Percentiles rank a stretch among this genome's conserved stretches.
Conservation (phyloP, 2,113 vertebrate genomes). For the Fregetta grallaria region DNA sequence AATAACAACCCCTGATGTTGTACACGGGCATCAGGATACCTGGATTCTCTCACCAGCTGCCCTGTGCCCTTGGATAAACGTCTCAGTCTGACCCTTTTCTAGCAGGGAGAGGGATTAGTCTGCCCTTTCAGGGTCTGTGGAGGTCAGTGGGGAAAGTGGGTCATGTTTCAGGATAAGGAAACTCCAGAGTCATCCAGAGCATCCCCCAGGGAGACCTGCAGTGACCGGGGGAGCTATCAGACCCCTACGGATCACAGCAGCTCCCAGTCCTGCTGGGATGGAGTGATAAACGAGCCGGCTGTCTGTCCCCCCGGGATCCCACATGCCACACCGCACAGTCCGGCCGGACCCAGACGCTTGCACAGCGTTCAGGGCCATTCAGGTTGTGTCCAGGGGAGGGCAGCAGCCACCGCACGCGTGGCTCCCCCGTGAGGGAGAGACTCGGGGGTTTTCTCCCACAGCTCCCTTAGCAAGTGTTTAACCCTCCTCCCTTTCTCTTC, state of each 20-base stretch:
- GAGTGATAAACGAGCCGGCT: not conserved
- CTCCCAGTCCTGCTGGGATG: not conserved
- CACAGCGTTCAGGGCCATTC: not conserved
- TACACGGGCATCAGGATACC: not conserved
- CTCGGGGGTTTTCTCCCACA: not conserved
- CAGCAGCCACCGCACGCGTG: not conserved
- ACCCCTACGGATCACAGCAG: not conserved
- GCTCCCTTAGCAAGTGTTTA: not conserved
- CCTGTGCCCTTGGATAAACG: not conserved
- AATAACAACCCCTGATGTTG: not conserved
- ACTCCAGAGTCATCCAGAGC: no score
- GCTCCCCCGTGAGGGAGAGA: not conserved
- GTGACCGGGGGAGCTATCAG: not conserved
- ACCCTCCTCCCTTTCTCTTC: not conserved
- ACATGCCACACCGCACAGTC: fast-evolving
- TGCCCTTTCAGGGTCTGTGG: not conserved
- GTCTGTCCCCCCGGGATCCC: not conserved
- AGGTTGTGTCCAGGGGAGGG: not conserved
- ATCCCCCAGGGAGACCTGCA: not conserved
- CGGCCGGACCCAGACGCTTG: fast-evolving
- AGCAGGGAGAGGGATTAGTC: not conserved
- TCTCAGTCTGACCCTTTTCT: not conserved
- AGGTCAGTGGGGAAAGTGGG: not conserved
- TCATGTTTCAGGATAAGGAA: not conserved
- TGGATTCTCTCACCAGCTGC: not conserved